Evolutionary conservation across 2,797 vertebrate species (phyloP).

Genomic region (Anniella stebbinsi): DNA sequence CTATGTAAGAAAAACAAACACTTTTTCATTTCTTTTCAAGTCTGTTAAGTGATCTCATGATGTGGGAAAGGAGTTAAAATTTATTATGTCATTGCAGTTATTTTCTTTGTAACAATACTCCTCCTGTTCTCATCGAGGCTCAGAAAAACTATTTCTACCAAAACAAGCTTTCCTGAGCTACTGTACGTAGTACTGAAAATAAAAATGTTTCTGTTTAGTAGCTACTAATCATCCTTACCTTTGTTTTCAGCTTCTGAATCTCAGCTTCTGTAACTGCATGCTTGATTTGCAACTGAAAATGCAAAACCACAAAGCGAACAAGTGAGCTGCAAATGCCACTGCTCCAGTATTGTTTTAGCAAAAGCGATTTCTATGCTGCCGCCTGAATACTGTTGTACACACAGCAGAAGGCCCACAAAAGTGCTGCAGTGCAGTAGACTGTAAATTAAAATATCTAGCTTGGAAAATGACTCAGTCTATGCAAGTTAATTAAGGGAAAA

Average conservation of each 20-base stretch:
- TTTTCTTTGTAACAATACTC: slow-evolving; percentile 52
- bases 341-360: slow-evolving; percentile 61
- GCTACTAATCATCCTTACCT: slow-evolving; percentile 86
- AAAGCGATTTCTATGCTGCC: slow-evolving; percentile 64
- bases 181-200: slow-evolving; percentile 35
- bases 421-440: slow-evolving; percentile 78
- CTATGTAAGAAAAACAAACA: slow-evolving; percentile 10
- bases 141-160: slow-evolving; percentile 37
- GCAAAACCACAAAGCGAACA: slow-evolving; percentile 77
- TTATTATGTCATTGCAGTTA: slow-evolving; percentile 31
- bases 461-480: slow-evolving; percentile 78
- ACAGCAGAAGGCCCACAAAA: slow-evolving; percentile 72
- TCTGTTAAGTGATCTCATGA: background rate
- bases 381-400: slow-evolving; percentile 68
- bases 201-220: slow-evolving; percentile 49
- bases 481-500: slow-evolving; percentile 77
- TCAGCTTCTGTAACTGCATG: slow-evolving; percentile 99
- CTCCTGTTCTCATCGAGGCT: slow-evolving; percentile 53
- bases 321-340: slow-evolving; percentile 70
- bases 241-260: slow-evolving; percentile 98
- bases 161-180: slow-evolving; percentile 50
- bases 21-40: slow-evolving; percentile 40
- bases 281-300: slow-evolving; percentile 97
- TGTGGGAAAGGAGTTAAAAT: background rate
- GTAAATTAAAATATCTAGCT: slow-evolving; percentile 81